Evolutionary conservation across 2,797 vertebrate species (phyloP).

Genomic region (Coracias cyanogaster): DNA sequence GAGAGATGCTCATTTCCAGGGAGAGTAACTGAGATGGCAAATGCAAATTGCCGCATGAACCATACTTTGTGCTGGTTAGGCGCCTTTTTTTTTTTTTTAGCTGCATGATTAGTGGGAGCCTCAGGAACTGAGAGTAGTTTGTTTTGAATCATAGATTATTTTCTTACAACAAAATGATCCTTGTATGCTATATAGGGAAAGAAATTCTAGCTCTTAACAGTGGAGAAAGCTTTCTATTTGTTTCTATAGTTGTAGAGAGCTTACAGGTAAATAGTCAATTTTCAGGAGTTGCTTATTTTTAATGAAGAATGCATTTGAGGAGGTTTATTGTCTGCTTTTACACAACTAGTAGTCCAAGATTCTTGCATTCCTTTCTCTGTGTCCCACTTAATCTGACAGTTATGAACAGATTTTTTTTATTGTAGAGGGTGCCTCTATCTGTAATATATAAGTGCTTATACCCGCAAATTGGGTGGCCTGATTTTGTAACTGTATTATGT

Average conservation of each 20-base stretch:
- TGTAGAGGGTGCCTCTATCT: not conserved
- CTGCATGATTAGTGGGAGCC: not conserved
- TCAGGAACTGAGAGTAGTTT: not conserved
- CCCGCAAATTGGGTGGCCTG: not conserved
- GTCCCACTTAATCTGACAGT: not conserved
- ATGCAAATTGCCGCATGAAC: not conserved
- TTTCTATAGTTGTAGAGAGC: not conserved
- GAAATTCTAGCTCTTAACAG: conserved; percentile 7
- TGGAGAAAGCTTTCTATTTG: conserved; percentile 35
- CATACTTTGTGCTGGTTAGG: rapidly evolving
- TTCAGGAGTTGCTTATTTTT: conserved; percentile 47
- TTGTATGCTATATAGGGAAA: not conserved
- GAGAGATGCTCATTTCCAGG: not conserved
- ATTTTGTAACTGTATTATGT: not conserved
- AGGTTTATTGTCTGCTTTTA: conserved; percentile 56
- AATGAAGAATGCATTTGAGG: conserved; percentile 35
- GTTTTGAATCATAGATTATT: not conserved
- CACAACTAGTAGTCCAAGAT: conserved; percentile 42
- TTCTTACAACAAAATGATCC: not conserved
- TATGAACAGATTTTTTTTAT: not conserved
- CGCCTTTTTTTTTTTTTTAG: not conserved
- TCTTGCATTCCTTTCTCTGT: not conserved
- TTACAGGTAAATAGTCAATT: conserved; percentile 41
- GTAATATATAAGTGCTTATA: not conserved
- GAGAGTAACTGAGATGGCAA: not conserved